Evolutionary conservation across 2,113 vertebrate species (phyloP).

Genomic region (Chloropsis cyanopogon): DNA sequence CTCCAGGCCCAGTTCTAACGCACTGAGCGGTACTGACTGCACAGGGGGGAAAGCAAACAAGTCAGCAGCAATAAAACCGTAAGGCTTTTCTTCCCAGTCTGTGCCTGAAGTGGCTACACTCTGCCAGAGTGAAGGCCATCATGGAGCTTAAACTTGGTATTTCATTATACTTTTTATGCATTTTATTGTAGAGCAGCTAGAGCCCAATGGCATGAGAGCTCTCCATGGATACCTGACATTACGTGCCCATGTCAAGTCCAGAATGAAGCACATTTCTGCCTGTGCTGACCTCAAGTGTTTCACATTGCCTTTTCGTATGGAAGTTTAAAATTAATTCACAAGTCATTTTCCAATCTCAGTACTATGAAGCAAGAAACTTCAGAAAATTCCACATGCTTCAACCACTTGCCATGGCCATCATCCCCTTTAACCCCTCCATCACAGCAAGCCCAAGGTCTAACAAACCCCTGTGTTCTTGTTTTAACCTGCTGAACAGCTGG

Average conservation of each 20-base stretch:
- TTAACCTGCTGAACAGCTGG: conserved; percentile 86
- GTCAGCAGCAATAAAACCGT: neutral
- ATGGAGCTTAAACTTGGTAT: neutral
- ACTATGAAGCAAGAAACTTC: neutral
- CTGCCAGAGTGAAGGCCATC: neutral
- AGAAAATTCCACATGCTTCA: neutral
- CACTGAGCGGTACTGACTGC: conserved; percentile 86
- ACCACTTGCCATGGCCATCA: neutral
- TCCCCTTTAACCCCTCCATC: neutral
- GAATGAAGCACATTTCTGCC: neutral
- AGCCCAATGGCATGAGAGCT: neutral
- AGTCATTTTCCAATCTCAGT: neutral
- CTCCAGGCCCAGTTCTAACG: conserved; percentile 84
- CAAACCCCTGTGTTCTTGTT: neutral
- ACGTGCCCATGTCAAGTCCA: neutral
- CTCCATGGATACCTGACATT: neutral
- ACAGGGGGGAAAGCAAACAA: conserved; percentile 18
- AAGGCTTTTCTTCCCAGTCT: neutral
- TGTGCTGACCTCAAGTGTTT: neutral
- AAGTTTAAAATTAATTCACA: neutral
- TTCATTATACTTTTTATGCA: neutral
- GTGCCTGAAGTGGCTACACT: neutral
- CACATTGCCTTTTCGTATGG: neutral
- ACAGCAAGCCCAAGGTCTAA: neutral
- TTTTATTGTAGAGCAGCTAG: neutral